These are phyloP conservation scores for Lepidurus arcticus DNA, from an alignment of 1,140 invertebrate genomes.

Conservation along the genomic window DNA sequence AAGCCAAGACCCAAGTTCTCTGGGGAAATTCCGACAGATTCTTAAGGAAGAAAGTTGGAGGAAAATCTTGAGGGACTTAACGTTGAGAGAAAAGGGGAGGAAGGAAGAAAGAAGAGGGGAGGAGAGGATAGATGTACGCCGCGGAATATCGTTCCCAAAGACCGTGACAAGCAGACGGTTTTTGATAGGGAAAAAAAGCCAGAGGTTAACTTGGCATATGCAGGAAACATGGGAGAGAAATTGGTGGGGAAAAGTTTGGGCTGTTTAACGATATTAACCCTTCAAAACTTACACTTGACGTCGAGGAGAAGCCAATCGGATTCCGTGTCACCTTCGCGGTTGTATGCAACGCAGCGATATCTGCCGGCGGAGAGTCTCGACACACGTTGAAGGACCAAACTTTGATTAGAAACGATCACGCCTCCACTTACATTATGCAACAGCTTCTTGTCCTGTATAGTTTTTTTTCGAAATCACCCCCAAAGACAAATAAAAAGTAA, in stretches of 20 bases:
- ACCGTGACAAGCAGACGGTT: background rate
- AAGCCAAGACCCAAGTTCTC: background rate
- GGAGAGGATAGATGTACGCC: background rate
- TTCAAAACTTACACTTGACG: conserved; percentile 71
- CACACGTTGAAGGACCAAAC: conserved; percentile 72
- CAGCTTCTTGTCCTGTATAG: conserved; percentile 60
- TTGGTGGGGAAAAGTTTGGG: background rate
- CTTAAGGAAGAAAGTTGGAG: background rate
- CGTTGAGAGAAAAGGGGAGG: background rate
- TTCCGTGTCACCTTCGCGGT: conserved; percentile 74
- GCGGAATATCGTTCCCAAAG: background rate
- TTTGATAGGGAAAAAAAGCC: background rate
- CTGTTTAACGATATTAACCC: background rate
- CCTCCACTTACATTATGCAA: conserved; percentile 74
- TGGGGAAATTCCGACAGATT: conserved; percentile 18
- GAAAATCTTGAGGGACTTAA: background rate
- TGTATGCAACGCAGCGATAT: conserved; percentile 77
- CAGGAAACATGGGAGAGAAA: background rate
- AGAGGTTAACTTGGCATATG: background rate
- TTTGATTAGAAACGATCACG: conserved; percentile 78
- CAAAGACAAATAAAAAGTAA: background rate
- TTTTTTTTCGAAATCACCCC: background rate
- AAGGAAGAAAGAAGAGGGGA: background rate
- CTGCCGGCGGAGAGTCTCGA: conserved; percentile 64
- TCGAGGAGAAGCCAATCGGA: conserved; percentile 73